Evolutionary conservation across 2,888 invertebrate genomes (phyloP).

Genomic region (Hydroisotoma schaefferi): DNA sequence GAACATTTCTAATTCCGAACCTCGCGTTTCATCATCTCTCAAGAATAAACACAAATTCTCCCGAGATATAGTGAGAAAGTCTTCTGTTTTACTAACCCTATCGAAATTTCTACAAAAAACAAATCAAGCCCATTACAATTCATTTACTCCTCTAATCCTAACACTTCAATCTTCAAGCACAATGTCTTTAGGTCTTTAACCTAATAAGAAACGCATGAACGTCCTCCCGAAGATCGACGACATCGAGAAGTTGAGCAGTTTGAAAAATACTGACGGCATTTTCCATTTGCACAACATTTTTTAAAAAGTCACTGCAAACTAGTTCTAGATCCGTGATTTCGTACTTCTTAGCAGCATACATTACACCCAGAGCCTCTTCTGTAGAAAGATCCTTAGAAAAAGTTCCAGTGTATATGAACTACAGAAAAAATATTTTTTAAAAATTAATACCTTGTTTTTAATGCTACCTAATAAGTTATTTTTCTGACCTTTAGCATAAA

Average conservation of each 20-base stretch:
- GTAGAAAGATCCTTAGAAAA: slow-evolving; percentile 27
- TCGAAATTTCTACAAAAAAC: slow-evolving; percentile 34
- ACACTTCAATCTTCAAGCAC: not conserved
- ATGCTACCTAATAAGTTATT: too few relatives aligned
- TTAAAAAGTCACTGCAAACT: slow-evolving; percentile 28
- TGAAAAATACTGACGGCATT: slow-evolving; percentile 40
- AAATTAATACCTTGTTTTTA: too few relatives aligned
- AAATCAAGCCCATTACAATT: too few relatives aligned
- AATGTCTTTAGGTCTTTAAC: slow-evolving; percentile 5
- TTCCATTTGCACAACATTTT: slow-evolving; percentile 25
- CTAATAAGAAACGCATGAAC: slow-evolving; percentile 29
- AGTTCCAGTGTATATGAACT: slow-evolving; percentile 38
- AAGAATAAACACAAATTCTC: slow-evolving; percentile 31
- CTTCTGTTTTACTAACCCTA: slow-evolving; percentile 30
- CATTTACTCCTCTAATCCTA: not conserved
- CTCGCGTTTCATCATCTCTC: slow-evolving; percentile 30
- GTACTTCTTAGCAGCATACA: slow-evolving; percentile 39
- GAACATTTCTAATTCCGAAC: slow-evolving; percentile 29
- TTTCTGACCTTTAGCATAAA: slow-evolving; percentile 31
- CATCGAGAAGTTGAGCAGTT: slow-evolving; percentile 34
- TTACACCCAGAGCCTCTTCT: slow-evolving; percentile 14
- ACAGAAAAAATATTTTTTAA: slow-evolving; percentile 3
- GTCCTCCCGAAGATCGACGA: slow-evolving; percentile 18
- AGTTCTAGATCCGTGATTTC: slow-evolving; percentile 33
- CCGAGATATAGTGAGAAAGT: slow-evolving; percentile 30